Base-by-base conservation (phyloP, 1,140 invertebrate genomes). In the Tetramorium simillimum region DNA sequence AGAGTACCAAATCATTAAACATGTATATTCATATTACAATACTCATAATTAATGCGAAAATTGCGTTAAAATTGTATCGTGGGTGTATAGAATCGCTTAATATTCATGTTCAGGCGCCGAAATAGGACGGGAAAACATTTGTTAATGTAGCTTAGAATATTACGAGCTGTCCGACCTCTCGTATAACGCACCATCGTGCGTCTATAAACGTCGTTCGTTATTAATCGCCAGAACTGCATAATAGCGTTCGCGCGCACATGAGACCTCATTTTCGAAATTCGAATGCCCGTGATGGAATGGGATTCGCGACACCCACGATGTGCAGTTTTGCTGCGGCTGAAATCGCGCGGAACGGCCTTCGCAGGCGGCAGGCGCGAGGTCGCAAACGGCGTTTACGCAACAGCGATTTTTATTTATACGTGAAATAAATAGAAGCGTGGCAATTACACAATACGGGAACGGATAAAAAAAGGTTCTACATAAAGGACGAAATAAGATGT, bases 161-260 rank as follows among this genome's bases (percentile, higher is more conserved):
- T 70, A 70, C 16, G 63, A 70, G 21, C 51, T 56, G 46, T 56
- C 28, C 49, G 63, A 56, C 21, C 63, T 81, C 49, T 65, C 62
- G 33, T 40, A 43, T 33, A 58, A 81, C 12, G 63, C 46, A 43
- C 40, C 51, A 70, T 7, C 37, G 37, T 56, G 37, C 65, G 43
- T 70, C 37, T 70, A 70, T 81, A 70, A 81, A 81, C 40, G 21
- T 81, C 78, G 65, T 70, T 58, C 10, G 65, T 43, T 70, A 76
- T 87, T 87, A 87, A 87, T 87, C 58, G 73, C 12, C 6, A 12
- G 14, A 46, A 51, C 53, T 21, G 40, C 51, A 37, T 78, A 78
- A 86, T 78, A 49, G 51, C 40, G 49, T 60, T 46, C 62, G 85
- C 28, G 33, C 24, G 21, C 12, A 63, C 51, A 69, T 49, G 40